These are phyloP conservation scores for Akabosia matsudoensis DNA, from an alignment of 1,140 invertebrate genomes.

Conservation along the genomic window DNA sequence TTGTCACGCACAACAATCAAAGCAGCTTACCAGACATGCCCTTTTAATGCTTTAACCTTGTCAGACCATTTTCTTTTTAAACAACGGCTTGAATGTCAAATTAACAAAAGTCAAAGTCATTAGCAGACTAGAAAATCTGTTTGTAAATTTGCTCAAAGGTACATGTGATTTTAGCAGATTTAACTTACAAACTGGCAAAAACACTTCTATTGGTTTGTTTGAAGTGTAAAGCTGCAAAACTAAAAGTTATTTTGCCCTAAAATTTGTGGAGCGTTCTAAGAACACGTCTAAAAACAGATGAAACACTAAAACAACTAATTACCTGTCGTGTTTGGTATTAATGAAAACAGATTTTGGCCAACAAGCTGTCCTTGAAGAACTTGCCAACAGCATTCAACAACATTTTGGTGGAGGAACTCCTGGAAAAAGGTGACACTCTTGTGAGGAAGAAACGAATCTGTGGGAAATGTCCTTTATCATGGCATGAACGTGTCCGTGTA, in stretches of 20 bases:
- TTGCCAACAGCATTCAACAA: constrained; percentile 35
- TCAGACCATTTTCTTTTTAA: not conserved
- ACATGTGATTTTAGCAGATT: not conserved
- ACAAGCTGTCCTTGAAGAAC: constrained; percentile 29
- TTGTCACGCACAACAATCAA: too few relatives aligned
- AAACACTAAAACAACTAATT: not conserved
- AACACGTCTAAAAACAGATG: not conserved
- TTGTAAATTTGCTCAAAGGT: not conserved
- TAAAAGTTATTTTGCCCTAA: too few relatives aligned
- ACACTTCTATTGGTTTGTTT: not conserved
- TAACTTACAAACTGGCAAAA: not conserved
- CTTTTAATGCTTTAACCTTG: not conserved
- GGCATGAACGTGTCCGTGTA: constrained; percentile 37
- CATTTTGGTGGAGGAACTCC: constrained; percentile 34
- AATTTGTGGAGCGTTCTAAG: too few relatives aligned
- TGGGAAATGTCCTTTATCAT: constrained; percentile 32
- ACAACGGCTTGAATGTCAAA: not conserved
- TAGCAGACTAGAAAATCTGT: not conserved
- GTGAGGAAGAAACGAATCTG: constrained; percentile 18
- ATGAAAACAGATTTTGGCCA: constrained; percentile 29
- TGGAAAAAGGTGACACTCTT: constrained; percentile 34
- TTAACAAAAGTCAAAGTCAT: not conserved
- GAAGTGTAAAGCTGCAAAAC: not conserved
- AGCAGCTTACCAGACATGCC: not conserved
- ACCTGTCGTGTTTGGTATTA: not conserved